A percentile compares a stretch with the other conserved stretches of the same genome.
phyloP scores from a whole-genome alignment of 2,888 invertebrate species.

The Mythimna vitellina region DNA sequence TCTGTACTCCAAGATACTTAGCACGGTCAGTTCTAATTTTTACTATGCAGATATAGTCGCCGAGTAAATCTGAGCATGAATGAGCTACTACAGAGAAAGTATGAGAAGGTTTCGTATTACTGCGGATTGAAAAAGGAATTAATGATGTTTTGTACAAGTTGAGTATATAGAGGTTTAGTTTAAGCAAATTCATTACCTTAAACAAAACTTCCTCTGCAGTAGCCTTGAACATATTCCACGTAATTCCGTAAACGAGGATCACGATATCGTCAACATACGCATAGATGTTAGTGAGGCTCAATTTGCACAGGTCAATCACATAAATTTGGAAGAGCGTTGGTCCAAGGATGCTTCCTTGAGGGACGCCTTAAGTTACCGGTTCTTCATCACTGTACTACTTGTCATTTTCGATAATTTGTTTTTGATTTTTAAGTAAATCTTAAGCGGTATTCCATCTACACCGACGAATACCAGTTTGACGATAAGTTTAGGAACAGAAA shows the following conservation, averaged over 20 bases:
- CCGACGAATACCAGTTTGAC: no score
- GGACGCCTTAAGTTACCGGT: not conserved
- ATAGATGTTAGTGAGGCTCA: no score
- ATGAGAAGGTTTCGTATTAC: not conserved
- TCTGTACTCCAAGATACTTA: not conserved
- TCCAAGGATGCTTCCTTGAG: no score
- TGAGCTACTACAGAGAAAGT: not conserved
- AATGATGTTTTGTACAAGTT: not conserved
- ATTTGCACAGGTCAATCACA: no score
- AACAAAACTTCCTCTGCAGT: not conserved
- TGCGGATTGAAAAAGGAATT: not conserved
- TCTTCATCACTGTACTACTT: not conserved
- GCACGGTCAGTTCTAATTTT: not conserved
- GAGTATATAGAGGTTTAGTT: not conserved
- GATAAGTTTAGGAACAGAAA: no score
- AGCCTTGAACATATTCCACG: not conserved
- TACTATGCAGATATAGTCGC: not conserved
- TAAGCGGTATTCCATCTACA: no score
- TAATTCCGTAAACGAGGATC: not conserved
- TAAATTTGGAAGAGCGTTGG: no score
- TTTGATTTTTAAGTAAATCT: not conserved
- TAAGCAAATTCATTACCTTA: not conserved
- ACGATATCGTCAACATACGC: no score
- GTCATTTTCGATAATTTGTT: not conserved
- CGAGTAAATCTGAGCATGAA: not conserved